A percentile compares a stretch with the other conserved stretches of the same genome.
phyloP scores from a whole-genome alignment of 2,888 invertebrate genomes.

The Acrocyrtus sp. region DNA sequence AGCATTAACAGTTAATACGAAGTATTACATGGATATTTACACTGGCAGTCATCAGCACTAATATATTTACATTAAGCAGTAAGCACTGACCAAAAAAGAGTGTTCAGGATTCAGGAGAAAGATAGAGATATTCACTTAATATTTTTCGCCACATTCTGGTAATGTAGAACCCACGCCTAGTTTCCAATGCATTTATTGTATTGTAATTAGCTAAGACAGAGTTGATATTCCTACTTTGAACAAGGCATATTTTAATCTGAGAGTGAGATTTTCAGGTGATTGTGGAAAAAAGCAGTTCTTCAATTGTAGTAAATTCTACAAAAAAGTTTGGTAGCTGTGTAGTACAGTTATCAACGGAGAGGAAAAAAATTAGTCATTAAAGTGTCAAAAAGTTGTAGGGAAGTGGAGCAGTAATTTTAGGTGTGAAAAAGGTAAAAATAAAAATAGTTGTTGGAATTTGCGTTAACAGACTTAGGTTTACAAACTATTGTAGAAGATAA shows the following conservation, averaged over 20 bases:
- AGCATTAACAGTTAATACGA: neutral
- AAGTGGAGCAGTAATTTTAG: neutral
- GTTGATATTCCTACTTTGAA: neutral
- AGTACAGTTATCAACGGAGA: no score
- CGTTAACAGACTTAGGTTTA: no score
- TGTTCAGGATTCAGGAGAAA: no score
- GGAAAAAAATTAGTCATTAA: neutral
- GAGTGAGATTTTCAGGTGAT: no score
- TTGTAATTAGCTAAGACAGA: neutral
- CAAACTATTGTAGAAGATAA: no score
- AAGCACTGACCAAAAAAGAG: no score
- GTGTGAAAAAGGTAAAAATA: no score
- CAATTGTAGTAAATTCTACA: neutral
- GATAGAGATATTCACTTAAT: conserved; percentile 13
- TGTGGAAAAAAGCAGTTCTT: neutral
- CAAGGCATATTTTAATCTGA: no score
- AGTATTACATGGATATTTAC: neutral
- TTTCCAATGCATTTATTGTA: conserved; percentile 21
- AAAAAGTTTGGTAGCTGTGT: no score
- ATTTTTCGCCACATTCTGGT: conserved; percentile 7
- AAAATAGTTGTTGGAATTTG: no score
- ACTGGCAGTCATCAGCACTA: neutral
- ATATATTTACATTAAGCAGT: neutral
- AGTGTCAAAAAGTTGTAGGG: neutral
- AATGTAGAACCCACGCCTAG: conserved; percentile 41